phyloP scores from a whole-genome alignment of 2,113 vertebrate species.

The Axis porcinus region DNA sequence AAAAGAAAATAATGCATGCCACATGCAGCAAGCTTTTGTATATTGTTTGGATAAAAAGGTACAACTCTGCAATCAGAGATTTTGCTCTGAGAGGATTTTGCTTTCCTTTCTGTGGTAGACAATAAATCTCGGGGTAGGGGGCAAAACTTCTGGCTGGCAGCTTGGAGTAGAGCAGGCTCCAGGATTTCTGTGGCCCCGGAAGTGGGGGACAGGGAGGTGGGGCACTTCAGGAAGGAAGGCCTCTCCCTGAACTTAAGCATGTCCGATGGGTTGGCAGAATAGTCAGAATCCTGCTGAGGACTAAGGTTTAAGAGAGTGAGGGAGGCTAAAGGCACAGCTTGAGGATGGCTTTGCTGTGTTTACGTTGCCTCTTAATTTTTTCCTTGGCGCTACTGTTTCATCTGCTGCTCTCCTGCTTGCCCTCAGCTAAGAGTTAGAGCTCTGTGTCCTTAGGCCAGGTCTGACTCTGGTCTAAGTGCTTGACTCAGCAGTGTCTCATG shows the following conservation, averaged over 20 bases:
- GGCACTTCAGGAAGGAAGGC: not conserved
- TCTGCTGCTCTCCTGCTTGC: not conserved
- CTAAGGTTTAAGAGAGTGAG: not conserved
- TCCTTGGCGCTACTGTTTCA: not conserved
- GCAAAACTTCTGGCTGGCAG: slow-evolving; percentile 29
- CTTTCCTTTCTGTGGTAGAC: slow-evolving; percentile 11
- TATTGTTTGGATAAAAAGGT: slow-evolving; percentile 25
- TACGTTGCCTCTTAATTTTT: not conserved
- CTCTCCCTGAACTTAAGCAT: slow-evolving; percentile 31
- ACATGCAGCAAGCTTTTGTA: not conserved
- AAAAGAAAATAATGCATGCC: not conserved
- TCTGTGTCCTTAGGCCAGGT: not conserved
- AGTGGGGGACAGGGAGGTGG: not conserved
- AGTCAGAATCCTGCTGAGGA: not conserved
- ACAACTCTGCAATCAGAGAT: not conserved
- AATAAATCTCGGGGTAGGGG: not conserved
- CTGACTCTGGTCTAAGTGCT: not conserved
- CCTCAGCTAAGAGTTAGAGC: not conserved
- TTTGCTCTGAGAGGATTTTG: not conserved
- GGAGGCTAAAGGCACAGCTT: not conserved
- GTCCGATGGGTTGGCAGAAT: not conserved
- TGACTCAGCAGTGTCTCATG: not conserved
- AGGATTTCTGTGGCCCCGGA: not conserved
- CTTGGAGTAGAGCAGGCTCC: not conserved
- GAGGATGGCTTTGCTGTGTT: slow-evolving; percentile 13